These are phyloP conservation scores for Carassius gibelio DNA, from an alignment of 2,113 vertebrate genomes.

Conservation along the genomic window DNA sequence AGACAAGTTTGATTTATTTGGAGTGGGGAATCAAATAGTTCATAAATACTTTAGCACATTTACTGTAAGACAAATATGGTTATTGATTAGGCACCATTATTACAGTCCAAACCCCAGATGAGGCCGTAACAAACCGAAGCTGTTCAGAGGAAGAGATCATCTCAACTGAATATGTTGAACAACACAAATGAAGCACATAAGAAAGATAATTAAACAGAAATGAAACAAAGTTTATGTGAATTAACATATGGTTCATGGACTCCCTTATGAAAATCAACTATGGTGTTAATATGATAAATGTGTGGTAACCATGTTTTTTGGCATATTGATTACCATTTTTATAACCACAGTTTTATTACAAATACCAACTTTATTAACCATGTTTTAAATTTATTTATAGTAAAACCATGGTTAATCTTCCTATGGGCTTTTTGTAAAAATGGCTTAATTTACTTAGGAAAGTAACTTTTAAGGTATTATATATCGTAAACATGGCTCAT, in stretches of 20 bases:
- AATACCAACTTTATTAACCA: too few relatives aligned
- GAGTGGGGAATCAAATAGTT: constrained; percentile 79
- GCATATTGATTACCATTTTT: too few relatives aligned
- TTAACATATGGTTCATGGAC: background rate
- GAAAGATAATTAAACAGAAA: background rate
- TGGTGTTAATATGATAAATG: background rate
- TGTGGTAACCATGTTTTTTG: too few relatives aligned
- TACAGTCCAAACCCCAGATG: constrained; percentile 52
- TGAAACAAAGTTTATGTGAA: background rate
- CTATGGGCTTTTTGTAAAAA: too few relatives aligned
- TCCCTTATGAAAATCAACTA: background rate
- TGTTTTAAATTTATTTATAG: too few relatives aligned
- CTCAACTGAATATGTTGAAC: background rate
- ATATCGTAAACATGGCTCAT: background rate
- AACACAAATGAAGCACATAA: background rate
- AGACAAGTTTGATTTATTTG: constrained; percentile 64
- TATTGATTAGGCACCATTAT: constrained; percentile 80
- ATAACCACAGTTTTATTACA: too few relatives aligned
- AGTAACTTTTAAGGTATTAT: background rate
- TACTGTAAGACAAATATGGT: constrained; percentile 78
- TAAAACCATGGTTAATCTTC: too few relatives aligned
- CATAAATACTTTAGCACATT: constrained; percentile 83
- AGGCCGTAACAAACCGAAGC: constrained; percentile 29
- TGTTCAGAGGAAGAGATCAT: constrained; percentile 4
- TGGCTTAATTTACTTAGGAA: background rate